Base-by-base conservation (phyloP, 2,113 vertebrate genomes). In the Propithecus coquereli region DNA sequence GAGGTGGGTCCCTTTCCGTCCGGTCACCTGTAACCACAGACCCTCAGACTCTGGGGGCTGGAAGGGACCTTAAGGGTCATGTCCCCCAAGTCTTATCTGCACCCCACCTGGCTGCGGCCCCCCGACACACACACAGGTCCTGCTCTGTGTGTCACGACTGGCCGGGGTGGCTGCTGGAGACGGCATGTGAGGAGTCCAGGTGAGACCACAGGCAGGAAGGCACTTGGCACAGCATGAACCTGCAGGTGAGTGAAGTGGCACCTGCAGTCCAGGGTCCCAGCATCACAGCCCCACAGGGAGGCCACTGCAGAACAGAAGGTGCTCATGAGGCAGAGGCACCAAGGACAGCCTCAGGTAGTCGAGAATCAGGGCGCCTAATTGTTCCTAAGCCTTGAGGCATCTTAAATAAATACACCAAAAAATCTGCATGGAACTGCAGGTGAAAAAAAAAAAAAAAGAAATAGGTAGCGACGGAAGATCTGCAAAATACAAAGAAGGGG, bases 141-240 rank as follows among this genome's bases (percentile, higher is more conserved):
- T 52, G 12, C 16, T 83, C 79, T 7, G 17, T 63, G 12, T n/a
- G 30, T 50, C 45, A 5, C 8, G 2, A 14, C 32, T n/a, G 70
- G 50, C 27, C 4, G 3, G 18, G 13, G 4, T 59, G 27, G 61
- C 61, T 43, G 34, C n/a, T 50, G 27, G 40, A 16, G 45, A 12
- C 6, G 8, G 82, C 20, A 57, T 1, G 9, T 16, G 11, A 88
- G 25, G 23, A 16, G 18, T 37, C 45, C 3, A 9, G 61, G 73
- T 20, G 23, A 61, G 4, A 7, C 22, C 63, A 25, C 8, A 16
- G 34, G 14, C 20, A 30, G 81, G 8, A 68, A 57, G 13, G 32
- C 25, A n/a, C 5, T 2, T 6, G 14, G 37, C 32, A 57, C 34
- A 34, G 34, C 20, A 11, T 0, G 0, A 9, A 25, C 25, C 52